Evolutionary conservation across 2,797 vertebrate genomes (phyloP), one percentile per base, ranked within the genome.

Genomic region (Steatocranus sp.): DNA sequence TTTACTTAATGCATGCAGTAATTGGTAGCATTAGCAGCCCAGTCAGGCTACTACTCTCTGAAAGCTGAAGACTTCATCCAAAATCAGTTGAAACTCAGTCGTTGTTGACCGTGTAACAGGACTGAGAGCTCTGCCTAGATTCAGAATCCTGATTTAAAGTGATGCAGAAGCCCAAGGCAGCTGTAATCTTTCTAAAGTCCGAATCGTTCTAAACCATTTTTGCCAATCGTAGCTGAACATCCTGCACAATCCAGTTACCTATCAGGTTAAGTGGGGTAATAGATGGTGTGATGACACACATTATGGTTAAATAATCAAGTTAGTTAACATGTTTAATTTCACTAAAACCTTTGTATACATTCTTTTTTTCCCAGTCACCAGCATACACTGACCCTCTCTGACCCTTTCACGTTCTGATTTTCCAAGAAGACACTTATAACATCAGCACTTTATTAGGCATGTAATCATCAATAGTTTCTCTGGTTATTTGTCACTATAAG

Each of bases 101-200:
- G 10, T 11, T 70, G 38, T 46, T 46, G 23, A 46, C 38, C 3
- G 0, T 43, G 20, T 25, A 17, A 43, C 63, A 43, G 0, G 2
- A 5, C 38, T 27, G 66, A 1, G 0, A 27, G 38, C 63, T 17
- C 63, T 10, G 20, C 8, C 15, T 9, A 23, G 14, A 25, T 17
- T 68, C 20, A 27, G 38, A 68, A 43, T 43, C 38, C 23, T 68
- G 8, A 43, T 1, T 46, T 25, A 70, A 25, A 41, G 23, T 46
- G 66, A 70, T 46, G 38, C 38, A 27, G 38, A 70, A 70, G 66
- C 38, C 1, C 66, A 70, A 27, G 41, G 14, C 23, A 68, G 63
- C 9, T 18, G 66, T 27, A 70, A 70, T 11, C 14, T 70, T 70
- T 68, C 10, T 7, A 10, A 20, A 43, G 9, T 70, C 14, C 0